phyloP scores from a whole-genome alignment of 2,113 vertebrate genomes.

The Rissa tridactyla region DNA sequence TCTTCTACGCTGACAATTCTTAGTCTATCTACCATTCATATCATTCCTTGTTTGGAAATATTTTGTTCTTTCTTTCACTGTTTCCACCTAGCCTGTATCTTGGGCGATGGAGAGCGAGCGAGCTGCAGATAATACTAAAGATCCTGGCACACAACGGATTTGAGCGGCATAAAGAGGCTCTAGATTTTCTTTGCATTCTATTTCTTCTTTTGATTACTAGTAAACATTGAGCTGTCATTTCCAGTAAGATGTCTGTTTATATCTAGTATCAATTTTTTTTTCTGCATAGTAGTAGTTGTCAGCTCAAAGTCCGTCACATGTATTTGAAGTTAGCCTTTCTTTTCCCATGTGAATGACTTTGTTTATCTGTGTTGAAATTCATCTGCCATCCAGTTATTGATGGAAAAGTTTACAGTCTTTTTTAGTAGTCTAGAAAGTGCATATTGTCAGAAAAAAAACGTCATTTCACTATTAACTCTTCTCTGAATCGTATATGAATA shows the following conservation, averaged over 20 bases:
- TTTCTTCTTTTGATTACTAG: background rate
- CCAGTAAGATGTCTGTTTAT: background rate
- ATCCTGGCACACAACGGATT: background rate
- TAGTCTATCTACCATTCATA: background rate
- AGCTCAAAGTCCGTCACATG: background rate
- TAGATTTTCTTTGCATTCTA: background rate
- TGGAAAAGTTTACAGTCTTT: background rate
- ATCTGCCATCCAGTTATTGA: background rate
- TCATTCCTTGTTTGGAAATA: background rate
- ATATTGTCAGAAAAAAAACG: background rate
- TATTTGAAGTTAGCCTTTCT: background rate
- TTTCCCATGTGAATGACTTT: background rate
- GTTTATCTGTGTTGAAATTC: background rate
- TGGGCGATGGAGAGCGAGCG: background rate
- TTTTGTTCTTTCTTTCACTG: background rate
- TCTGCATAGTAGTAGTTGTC: background rate
- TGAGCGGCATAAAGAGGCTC: background rate
- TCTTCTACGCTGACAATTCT: background rate
- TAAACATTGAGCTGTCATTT: background rate
- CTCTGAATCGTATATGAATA: background rate
- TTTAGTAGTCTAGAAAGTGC: background rate
- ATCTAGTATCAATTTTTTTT: background rate
- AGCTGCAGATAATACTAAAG: background rate
- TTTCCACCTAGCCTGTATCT: background rate
- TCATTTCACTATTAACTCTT: background rate